Evolutionary conservation across 2,113 vertebrate species (phyloP).

Genomic region (Malurus elegans): DNA sequence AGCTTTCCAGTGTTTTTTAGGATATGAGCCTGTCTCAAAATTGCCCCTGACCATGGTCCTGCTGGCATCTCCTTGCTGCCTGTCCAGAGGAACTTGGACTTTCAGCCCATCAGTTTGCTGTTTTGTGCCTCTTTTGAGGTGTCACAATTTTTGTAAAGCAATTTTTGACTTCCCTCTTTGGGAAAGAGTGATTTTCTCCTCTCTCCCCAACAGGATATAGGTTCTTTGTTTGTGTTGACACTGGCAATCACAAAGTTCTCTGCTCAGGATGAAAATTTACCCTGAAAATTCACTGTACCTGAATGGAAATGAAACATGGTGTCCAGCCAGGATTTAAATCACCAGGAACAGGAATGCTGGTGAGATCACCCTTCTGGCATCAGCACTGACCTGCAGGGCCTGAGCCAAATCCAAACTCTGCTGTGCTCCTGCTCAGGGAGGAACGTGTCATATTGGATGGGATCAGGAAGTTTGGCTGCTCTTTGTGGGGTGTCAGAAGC

Average conservation of each 20-base stretch:
- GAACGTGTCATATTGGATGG: background rate
- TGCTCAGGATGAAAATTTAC: constrained; percentile 1
- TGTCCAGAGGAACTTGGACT: background rate
- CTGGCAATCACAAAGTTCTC: background rate
- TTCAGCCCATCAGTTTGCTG: background rate
- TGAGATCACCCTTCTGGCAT: background rate
- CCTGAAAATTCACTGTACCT: background rate
- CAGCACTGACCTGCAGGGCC: background rate
- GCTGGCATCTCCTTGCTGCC: background rate
- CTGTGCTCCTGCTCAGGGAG: background rate
- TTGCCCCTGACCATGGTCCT: background rate
- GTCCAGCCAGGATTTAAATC: background rate
- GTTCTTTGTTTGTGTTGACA: background rate
- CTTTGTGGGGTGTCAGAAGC: background rate
- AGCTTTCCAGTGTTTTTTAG: background rate
- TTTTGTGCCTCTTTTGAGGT: background rate
- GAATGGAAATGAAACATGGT: background rate
- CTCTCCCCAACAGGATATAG: background rate
- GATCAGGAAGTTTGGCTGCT: background rate
- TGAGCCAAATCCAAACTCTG: background rate
- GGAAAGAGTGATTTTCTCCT: background rate
- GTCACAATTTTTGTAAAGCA: background rate
- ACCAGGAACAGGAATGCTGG: background rate
- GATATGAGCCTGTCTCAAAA: background rate
- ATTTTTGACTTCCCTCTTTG: background rate